These are phyloP conservation scores for Rhingia rostrata DNA, from an alignment of 2,888 invertebrate species.

Conservation along the genomic window DNA sequence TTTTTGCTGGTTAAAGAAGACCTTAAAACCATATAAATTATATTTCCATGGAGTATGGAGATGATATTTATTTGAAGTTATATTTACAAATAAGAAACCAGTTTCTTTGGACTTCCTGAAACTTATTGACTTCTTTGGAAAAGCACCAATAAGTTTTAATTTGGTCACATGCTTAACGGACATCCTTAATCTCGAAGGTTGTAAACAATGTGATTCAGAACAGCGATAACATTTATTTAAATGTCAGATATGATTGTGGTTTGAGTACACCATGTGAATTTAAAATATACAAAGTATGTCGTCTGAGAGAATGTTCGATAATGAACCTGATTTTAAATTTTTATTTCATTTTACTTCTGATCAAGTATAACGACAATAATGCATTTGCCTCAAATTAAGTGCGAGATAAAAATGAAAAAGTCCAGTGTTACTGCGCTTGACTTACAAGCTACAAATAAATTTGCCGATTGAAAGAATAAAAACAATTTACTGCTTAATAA, in stretches of 20 bases:
- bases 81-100: neutral
- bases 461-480: too few species aligned
- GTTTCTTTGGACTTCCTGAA: conserved; percentile 11
- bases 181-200: conserved; percentile 5
- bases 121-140: neutral
- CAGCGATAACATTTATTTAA: neutral
- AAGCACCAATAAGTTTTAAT: neutral
- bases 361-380: too few species aligned
- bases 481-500: too few species aligned
- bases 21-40: neutral
- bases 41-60: neutral
- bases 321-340: too few species aligned
- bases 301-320: too few species aligned
- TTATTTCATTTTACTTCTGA: too few species aligned
- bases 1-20: neutral
- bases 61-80: neutral
- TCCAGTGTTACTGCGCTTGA: too few species aligned
- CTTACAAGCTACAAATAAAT: too few species aligned
- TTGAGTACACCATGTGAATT: neutral
- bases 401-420: too few species aligned
- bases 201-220: conserved; percentile 9
- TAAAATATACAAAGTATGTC: too few species aligned
- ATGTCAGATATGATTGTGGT: neutral
- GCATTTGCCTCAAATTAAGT: too few species aligned
- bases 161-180: conserved; percentile 6